Percentiles rank a stretch among this genome's conserved stretches.
These are phyloP conservation scores for Fistularia tabacaria DNA, from an alignment of 2,797 vertebrate species.

Conservation along the genomic window DNA sequence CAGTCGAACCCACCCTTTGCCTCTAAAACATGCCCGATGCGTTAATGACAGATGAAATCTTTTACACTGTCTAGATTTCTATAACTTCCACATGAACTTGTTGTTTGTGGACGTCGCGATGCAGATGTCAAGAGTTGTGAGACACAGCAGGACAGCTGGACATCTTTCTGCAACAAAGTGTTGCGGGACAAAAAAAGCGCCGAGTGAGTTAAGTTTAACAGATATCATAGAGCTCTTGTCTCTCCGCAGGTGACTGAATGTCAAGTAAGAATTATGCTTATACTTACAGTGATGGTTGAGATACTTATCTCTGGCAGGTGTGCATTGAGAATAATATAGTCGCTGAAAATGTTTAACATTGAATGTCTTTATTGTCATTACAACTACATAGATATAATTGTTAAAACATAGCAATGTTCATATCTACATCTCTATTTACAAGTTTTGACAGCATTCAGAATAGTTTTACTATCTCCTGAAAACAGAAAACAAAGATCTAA, in stretches of 20 bases:
- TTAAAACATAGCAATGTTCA: conserved; percentile 63
- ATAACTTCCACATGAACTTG: conserved; percentile 13
- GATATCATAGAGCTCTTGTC: conserved; percentile 19
- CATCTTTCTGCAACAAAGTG: conserved; percentile 1
- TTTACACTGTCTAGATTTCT: conserved; percentile 9
- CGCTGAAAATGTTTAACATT: conserved; percentile 21
- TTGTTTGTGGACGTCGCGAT: conserved; percentile 6
- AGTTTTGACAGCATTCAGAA: conserved; percentile 24
- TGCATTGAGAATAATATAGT: conserved; percentile 12
- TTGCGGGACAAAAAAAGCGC: conserved; percentile 2
- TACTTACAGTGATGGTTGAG: background rate
- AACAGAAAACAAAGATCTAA: too few relatives aligned
- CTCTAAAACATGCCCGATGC: conserved; percentile 17
- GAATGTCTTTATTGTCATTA: conserved; percentile 40
- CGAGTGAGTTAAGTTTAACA: conserved; percentile 2
- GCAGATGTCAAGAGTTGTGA: conserved; percentile 8
- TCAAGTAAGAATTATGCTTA: conserved; percentile 21
- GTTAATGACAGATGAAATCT: background rate
- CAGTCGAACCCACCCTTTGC: conserved; percentile 4
- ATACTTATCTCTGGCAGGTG: background rate
- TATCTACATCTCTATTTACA: conserved; percentile 34
- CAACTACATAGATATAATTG: conserved; percentile 47
- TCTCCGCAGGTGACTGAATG: conserved; percentile 45
- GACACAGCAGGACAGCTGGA: conserved; percentile 4
- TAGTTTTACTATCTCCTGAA: background rate